Evolutionary conservation across 2,797 vertebrate genomes (phyloP).

Genomic region (Mycteria americana): DNA sequence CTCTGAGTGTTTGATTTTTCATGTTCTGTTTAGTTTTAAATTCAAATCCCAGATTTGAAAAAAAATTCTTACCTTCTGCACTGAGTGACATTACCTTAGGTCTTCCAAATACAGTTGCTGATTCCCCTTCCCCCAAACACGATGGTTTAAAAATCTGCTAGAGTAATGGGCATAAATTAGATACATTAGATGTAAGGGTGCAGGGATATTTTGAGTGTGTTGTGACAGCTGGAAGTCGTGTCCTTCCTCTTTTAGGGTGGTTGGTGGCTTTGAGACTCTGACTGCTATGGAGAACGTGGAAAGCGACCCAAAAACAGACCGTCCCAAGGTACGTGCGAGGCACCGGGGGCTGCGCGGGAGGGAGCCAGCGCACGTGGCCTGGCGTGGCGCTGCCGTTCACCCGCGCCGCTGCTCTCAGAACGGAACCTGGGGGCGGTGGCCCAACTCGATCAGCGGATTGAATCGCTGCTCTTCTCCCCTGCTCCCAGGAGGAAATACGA

Average conservation of each 20-base stretch:
- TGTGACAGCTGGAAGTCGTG: neutral
- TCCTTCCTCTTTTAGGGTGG: constrained; percentile 80
- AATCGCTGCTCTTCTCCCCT: neutral
- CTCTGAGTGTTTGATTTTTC: neutral
- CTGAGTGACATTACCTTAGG: neutral
- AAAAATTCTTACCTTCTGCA: neutral
- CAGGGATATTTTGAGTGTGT: neutral
- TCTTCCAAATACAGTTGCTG: neutral
- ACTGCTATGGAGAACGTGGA: constrained; percentile 98
- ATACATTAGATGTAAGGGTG: neutral
- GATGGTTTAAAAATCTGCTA: neutral
- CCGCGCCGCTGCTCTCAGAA: neutral
- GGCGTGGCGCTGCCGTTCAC: neutral
- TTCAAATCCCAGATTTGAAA: neutral
- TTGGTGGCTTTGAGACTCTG: constrained; percentile 94
- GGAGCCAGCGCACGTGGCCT: fast-evolving
- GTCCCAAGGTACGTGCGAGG: constrained; percentile 84
- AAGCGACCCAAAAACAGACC: constrained; percentile 91
- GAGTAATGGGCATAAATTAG: neutral
- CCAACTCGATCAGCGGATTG: neutral
- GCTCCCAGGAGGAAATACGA: constrained; percentile 86
- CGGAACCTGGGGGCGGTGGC: neutral
- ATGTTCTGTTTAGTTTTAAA: neutral
- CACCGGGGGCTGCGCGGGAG: neutral
- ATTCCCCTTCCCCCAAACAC: neutral